phyloP scores from a whole-genome alignment of 2,797 vertebrate genomes.

The Phataginus tetradactyla region DNA sequence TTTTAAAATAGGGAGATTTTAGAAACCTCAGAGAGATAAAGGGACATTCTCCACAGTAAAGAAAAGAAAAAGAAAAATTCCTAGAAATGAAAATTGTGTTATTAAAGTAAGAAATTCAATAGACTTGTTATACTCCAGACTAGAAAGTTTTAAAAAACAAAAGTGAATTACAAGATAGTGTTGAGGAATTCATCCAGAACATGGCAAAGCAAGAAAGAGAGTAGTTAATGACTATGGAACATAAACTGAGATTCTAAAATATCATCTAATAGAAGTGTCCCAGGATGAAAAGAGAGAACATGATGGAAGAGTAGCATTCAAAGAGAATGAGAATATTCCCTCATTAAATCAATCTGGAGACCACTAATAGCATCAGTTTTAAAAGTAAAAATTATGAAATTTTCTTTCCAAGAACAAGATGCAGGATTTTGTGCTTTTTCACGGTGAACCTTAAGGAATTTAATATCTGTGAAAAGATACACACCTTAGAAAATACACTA shows the following conservation, averaged over 20 bases:
- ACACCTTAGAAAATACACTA: background rate
- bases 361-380: background rate
- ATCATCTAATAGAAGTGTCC: background rate
- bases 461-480: background rate
- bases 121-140: background rate
- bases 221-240: background rate
- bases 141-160: background rate
- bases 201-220: background rate
- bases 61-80: background rate
- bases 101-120: background rate
- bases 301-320: background rate
- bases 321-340: background rate
- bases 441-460: background rate
- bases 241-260: background rate
- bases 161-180: background rate
- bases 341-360: background rate
- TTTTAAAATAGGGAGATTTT: background rate
- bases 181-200: background rate
- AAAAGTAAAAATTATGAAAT: background rate
- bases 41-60: background rate
- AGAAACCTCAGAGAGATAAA: background rate
- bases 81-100: background rate
- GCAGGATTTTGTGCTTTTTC: background rate
- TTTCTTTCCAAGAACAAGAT: slow-evolving; percentile 13
- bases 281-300: background rate